Conservation (phyloP, 1,140 invertebrate genomes). For the Zaprionus africanus region DNA sequence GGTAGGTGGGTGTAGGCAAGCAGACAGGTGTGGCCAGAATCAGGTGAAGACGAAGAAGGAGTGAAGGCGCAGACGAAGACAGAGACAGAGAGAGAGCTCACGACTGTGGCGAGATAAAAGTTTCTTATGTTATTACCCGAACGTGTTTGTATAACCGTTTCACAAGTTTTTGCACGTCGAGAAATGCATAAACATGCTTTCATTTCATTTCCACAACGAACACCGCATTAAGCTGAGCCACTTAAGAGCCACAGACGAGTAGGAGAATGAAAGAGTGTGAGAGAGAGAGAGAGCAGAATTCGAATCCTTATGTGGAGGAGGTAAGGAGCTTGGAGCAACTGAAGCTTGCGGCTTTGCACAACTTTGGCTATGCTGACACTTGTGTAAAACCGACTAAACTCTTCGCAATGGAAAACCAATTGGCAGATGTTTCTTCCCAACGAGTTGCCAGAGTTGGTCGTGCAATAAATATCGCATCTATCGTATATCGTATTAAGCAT, state of each 20-base stretch:
- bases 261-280: neutral
- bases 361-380: constrained; percentile 46
- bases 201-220: constrained; percentile 39
- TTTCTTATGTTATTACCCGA: constrained; percentile 68
- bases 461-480: constrained; percentile 43
- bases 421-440: constrained; percentile 46
- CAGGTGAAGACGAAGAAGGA: neutral
- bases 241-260: constrained; percentile 2
- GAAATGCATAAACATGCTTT: constrained; percentile 68
- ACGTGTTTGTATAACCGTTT: constrained; percentile 67
- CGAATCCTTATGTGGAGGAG: constrained; percentile 7
- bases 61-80: neutral
- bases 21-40: constrained; percentile 9
- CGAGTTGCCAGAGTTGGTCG: constrained; percentile 19
- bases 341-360: constrained; percentile 29
- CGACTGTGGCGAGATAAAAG: constrained; percentile 58
- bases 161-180: constrained; percentile 55
- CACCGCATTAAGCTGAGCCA: constrained; percentile 42
- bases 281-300: constrained; percentile 13
- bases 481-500: constrained; percentile 36
- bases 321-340: neutral
- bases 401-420: constrained; percentile 51
- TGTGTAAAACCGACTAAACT: constrained; percentile 39
- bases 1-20: too few relatives aligned
- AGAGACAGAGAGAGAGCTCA: constrained; percentile 15